Evolutionary conservation across 2,113 vertebrate species (phyloP).

Genomic region (Cyprinus carpio): DNA sequence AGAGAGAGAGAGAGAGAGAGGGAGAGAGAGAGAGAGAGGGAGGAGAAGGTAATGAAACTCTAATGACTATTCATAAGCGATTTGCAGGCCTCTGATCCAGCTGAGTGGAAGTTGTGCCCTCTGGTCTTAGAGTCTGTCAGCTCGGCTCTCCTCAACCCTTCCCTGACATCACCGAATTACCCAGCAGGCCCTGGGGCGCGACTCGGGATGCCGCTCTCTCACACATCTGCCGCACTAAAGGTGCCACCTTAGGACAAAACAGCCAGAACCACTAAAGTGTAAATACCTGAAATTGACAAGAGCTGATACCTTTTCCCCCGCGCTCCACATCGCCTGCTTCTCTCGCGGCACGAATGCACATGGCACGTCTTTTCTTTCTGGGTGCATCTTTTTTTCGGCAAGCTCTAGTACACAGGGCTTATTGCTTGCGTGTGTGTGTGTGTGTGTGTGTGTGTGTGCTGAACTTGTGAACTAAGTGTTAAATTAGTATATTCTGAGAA

Average conservation of each 20-base stretch:
- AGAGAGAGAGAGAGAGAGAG: too few relatives aligned
- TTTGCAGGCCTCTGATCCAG: slow-evolving; percentile 98
- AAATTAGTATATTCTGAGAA: background rate
- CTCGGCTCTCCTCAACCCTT: slow-evolving; percentile 80
- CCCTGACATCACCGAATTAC: slow-evolving; percentile 90
- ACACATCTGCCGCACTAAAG: slow-evolving; percentile 96
- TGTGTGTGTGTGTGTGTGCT: slow-evolving; percentile 56
- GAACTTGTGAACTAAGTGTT: slow-evolving; percentile 57
- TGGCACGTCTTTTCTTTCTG: slow-evolving; percentile 47
- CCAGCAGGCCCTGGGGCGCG: slow-evolving; percentile 87
- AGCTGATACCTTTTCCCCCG: slow-evolving; percentile 67
- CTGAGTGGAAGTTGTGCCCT: slow-evolving; percentile 99
- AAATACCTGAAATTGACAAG: slow-evolving; percentile 68
- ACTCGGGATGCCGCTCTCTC: slow-evolving; percentile 85
- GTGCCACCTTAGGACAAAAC: slow-evolving; percentile 90
- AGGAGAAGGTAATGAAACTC: slow-evolving; percentile 98
- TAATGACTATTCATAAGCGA: slow-evolving; percentile 99
- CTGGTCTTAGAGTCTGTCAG: slow-evolving; percentile 85
- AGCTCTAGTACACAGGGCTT: background rate
- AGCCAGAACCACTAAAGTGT: slow-evolving; percentile 77
- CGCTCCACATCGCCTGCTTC: background rate
- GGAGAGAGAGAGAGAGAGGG: slow-evolving; percentile 85
- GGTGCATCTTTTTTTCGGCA: slow-evolving; percentile 42
- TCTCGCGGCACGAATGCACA: background rate
- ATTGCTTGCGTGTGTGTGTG: background rate